Evolutionary conservation across 1,140 invertebrate genomes (phyloP).

Genomic region (Eubasilissa regina): DNA sequence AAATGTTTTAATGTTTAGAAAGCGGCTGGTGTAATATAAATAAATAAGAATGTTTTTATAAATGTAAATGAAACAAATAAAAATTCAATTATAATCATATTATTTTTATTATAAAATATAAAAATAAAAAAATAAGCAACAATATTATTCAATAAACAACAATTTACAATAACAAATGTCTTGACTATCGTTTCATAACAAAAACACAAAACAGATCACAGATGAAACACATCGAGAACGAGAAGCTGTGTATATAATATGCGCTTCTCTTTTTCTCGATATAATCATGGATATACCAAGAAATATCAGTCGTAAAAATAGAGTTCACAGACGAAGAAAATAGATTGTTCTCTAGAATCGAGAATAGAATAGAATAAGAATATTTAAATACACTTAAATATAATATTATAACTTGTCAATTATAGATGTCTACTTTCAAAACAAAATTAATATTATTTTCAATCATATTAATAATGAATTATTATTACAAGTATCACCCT

Average conservation of each 20-base stretch:
- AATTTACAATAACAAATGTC: conserved; percentile 23
- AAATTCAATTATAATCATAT: neutral
- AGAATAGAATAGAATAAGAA: neutral
- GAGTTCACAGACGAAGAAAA: neutral
- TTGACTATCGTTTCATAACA: conserved; percentile 21
- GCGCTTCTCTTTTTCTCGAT: neutral
- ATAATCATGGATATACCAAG: neutral
- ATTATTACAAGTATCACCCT: neutral
- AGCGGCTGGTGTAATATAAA: too few relatives aligned
- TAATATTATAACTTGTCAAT: too few relatives aligned
- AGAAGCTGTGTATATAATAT: neutral
- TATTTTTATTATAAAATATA: conserved; percentile 20
- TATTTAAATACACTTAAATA: too few relatives aligned
- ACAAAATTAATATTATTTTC: neutral
- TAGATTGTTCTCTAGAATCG: neutral
- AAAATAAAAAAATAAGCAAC: conserved; percentile 24
- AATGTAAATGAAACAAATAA: neutral
- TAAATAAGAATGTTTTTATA: too few relatives aligned
- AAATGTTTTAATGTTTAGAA: too few relatives aligned
- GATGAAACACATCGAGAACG: conserved; percentile 1
- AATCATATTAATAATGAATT: neutral
- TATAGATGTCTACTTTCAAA: too few relatives aligned
- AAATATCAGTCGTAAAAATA: neutral
- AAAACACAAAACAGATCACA: conserved; percentile 29
- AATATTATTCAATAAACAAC: conserved; percentile 15